A percentile compares a stretch with the other conserved stretches of the same genome.
These are phyloP conservation scores for Eira barbara DNA, from an alignment of 2,113 vertebrate species.

Conservation along the genomic window DNA sequence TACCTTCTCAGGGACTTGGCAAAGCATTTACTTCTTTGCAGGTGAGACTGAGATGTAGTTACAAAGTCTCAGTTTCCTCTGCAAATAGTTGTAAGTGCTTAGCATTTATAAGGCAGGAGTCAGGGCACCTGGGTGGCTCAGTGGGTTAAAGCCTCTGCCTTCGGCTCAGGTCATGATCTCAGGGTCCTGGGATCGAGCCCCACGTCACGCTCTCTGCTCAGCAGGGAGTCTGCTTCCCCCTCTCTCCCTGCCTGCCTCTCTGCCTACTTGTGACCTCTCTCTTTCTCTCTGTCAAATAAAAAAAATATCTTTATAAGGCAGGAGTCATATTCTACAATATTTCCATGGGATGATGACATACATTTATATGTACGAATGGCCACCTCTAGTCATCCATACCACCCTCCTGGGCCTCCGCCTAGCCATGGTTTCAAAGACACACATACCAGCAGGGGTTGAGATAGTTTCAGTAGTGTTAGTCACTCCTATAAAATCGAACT, in stretches of 20 bases:
- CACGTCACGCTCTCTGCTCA: too few species aligned
- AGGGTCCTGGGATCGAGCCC: too few species aligned
- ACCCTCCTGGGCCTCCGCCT: background rate
- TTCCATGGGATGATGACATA: background rate
- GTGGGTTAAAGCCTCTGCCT: too few species aligned
- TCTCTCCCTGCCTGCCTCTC: too few species aligned
- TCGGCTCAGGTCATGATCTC: too few species aligned
- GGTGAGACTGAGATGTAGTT: conserved; percentile 60
- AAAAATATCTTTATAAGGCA: background rate
- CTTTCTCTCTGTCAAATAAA: too few species aligned
- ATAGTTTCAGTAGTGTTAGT: conserved; percentile 83
- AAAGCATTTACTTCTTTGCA: conserved; percentile 70
- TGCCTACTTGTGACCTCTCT: too few species aligned
- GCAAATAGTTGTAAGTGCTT: conserved; percentile 69
- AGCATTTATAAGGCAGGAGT: conserved; percentile 23
- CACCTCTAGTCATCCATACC: background rate
- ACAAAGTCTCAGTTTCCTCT: conserved; percentile 71
- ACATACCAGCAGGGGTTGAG: conserved; percentile 82
- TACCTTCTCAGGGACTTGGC: background rate
- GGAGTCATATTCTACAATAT: background rate
- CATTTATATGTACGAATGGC: background rate
- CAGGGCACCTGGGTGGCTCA: too few species aligned
- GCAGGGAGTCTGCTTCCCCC: too few species aligned
- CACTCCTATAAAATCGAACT: conserved; percentile 85
- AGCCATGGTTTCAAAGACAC: background rate